These are phyloP conservation scores for Campoletis sonorensis DNA, from an alignment of 1,140 invertebrate species.

Conservation along the genomic window DNA sequence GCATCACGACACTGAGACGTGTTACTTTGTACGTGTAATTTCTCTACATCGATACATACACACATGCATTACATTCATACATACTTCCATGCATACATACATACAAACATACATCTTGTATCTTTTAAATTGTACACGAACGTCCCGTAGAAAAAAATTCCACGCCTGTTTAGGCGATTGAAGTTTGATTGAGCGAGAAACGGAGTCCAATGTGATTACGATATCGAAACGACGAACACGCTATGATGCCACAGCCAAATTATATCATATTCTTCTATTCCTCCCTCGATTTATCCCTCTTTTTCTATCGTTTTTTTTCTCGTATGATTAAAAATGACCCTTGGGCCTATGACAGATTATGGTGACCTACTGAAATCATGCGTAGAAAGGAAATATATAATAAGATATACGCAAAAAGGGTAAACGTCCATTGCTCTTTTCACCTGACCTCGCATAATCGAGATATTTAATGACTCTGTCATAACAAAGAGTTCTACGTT, in stretches of 20 bases:
- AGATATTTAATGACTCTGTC: too few species aligned
- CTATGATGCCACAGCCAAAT: background rate
- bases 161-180: slow-evolving; percentile 2
- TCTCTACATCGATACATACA: too few species aligned
- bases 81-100: background rate
- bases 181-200: background rate
- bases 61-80: background rate
- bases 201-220: background rate
- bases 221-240: background rate
- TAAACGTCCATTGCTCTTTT: too few species aligned
- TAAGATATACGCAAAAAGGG: too few species aligned
- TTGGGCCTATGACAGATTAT: background rate
- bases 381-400: too few species aligned
- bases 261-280: background rate
- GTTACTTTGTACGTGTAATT: too few species aligned
- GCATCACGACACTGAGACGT: too few species aligned
- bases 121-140: background rate
- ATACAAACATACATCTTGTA: background rate
- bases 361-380: too few species aligned
- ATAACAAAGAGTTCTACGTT: too few species aligned
- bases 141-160: background rate
- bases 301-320: background rate
- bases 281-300: background rate
- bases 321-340: background rate
- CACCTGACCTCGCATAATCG: too few species aligned